These are phyloP conservation scores for Gymnorhina tibicen DNA, from an alignment of 2,113 vertebrate species.

Conservation along the genomic window DNA sequence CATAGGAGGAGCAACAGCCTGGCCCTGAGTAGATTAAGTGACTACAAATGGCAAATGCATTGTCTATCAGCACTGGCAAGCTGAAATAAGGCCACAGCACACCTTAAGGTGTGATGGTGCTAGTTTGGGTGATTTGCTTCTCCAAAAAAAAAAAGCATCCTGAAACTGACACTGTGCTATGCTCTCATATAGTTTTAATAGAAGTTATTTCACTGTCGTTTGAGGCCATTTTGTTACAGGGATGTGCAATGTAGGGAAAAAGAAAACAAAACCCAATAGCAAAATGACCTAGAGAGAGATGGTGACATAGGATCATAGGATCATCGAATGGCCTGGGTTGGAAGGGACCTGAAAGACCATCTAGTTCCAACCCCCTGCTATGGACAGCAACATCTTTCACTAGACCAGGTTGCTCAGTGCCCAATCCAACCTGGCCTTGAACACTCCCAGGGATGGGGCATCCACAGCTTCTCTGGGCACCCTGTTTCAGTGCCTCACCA, in stretches of 20 bases:
- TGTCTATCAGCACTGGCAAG: neutral
- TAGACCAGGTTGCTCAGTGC: neutral
- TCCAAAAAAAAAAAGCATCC: neutral
- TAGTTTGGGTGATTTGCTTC: neutral
- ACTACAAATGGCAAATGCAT: neutral
- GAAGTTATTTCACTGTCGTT: neutral
- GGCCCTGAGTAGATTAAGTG: neutral
- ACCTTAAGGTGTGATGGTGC: neutral
- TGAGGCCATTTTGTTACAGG: neutral
- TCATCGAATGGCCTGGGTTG: rapidly evolving
- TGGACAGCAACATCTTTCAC: neutral
- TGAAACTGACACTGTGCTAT: neutral
- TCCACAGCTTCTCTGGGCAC: neutral
- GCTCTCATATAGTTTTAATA: neutral
- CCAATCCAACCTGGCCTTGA: neutral
- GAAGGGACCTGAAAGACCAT: neutral
- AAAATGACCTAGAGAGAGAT: neutral
- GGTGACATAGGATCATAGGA: neutral
- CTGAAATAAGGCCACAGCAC: neutral
- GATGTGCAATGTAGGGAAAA: neutral
- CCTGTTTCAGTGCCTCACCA: neutral
- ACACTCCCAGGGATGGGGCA: neutral
- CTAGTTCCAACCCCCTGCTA: neutral
- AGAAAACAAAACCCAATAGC: neutral
- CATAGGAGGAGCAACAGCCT: neutral